Base-by-base conservation (phyloP, 1,140 invertebrate species). In the Trichoplusia ni region DNA sequence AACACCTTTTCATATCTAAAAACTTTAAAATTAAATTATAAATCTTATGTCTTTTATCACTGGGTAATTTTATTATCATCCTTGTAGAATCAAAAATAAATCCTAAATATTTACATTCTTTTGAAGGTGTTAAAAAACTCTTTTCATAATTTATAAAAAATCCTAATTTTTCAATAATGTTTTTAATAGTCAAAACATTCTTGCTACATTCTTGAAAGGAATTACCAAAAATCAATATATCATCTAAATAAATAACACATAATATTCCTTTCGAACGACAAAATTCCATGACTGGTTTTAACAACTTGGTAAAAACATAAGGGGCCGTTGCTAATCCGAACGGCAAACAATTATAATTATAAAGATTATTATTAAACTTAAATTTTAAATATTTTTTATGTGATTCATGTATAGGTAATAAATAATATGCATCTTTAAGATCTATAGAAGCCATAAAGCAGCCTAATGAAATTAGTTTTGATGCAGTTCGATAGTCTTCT, bases 391-490 rank as follows among this genome's bases (percentile, higher is more conserved):
- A 73, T 49, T 69, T 73, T 21, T 38, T 21, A 11, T 47, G n/a
- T n/a, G n/a, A n/a, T 14, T 2, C 11, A 18, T 23, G 4, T 1
- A 71, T 59, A 4, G 72, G 63, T 0, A 75, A 25, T 4, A 75
- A 44, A 19, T 71, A 63, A 49, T 71, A 75, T 8, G 72, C 37
- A 21, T 75, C 66, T 37, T 75, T 75, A 8, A 75, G 21, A n/a
- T 71, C 66, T 11, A 71, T 71, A 4, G 65, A 64, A n/a, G 62
- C 62, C 51, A 75, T 51, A 42, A 23, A 71, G 5, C 58, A 33
- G 31, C 67, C 61, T 4, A 38, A 37, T 16, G 14, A 19, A 9
- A 40, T 19, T 13, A 73, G 37, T 61, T 42, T 64, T 40, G 18
- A 44, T 0, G 38, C 64, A 0, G 63, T 73, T 25, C 67, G 14